Evolutionary conservation across 2,113 vertebrate genomes (phyloP).

Genomic region (Chlamydotis undulata): DNA sequence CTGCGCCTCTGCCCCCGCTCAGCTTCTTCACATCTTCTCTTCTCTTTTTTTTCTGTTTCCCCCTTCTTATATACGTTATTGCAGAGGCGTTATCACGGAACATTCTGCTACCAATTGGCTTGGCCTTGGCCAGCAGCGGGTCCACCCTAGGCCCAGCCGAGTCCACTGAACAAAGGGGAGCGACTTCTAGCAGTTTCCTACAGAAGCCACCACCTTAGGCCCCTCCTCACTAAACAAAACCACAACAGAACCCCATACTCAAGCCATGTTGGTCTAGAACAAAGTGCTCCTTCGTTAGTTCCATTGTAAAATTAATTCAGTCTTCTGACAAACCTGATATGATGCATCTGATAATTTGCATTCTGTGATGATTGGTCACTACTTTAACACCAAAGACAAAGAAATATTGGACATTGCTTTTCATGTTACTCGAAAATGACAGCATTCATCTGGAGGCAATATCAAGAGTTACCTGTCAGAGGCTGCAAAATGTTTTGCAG

Average conservation of each 20-base stretch:
- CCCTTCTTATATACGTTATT: too few relatives aligned
- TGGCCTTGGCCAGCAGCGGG: too few relatives aligned
- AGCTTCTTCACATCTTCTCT: too few relatives aligned
- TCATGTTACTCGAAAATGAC: background rate
- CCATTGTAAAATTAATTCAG: background rate
- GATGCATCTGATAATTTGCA: background rate
- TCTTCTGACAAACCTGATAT: background rate
- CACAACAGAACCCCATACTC: background rate
- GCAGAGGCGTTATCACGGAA: too few relatives aligned
- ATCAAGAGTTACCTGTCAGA: background rate
- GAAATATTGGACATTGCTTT: background rate
- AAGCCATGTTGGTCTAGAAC: background rate
- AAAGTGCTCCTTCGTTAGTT: background rate
- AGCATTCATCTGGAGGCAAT: background rate
- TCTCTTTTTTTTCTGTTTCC: too few relatives aligned
- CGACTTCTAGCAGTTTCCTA: too few relatives aligned
- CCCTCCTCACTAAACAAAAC: too few relatives aligned
- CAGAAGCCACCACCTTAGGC: too few relatives aligned
- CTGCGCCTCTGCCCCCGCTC: too few relatives aligned
- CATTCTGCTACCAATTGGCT: too few relatives aligned
- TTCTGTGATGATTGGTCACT: background rate
- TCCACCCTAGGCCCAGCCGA: too few relatives aligned
- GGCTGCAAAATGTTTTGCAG: conserved; percentile 7
- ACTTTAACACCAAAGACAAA: background rate
- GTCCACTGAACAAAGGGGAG: too few relatives aligned